Evolutionary conservation across 2,113 vertebrate genomes (phyloP).

Genomic region (Dromas ardeola): DNA sequence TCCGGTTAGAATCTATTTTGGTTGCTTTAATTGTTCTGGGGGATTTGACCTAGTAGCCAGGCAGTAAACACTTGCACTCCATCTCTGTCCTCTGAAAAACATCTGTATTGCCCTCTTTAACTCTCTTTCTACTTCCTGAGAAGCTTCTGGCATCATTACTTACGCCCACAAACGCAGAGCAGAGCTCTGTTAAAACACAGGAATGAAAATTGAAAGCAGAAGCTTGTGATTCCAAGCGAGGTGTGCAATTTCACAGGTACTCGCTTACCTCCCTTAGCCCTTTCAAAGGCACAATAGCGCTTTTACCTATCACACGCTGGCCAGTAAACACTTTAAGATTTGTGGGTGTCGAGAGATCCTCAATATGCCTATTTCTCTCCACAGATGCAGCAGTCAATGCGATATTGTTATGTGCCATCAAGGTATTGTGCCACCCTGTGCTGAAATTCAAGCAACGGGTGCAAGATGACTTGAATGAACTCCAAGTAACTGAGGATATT

Average conservation of each 20-base stretch:
- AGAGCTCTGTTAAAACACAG: neutral
- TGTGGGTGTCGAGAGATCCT: neutral
- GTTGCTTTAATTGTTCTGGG: neutral
- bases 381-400: fast-evolving
- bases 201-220: neutral
- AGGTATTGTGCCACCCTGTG: neutral
- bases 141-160: neutral
- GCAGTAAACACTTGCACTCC: neutral
- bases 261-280: neutral
- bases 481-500: neutral
- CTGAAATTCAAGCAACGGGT: neutral
- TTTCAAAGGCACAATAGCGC: neutral
- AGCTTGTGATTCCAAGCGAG: neutral
- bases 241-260: neutral
- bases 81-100: neutral
- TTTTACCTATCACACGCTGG: neutral
- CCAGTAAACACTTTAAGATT: neutral
- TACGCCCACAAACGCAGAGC: neutral
- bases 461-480: neutral
- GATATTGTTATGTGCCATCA: neutral
- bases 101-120: neutral
- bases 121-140: neutral
- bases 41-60: neutral
- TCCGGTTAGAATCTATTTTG: neutral
- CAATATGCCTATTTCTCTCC: neutral